phyloP scores from a whole-genome alignment of 2,888 invertebrate species.

The Lepidocyrtoides sp. region DNA sequence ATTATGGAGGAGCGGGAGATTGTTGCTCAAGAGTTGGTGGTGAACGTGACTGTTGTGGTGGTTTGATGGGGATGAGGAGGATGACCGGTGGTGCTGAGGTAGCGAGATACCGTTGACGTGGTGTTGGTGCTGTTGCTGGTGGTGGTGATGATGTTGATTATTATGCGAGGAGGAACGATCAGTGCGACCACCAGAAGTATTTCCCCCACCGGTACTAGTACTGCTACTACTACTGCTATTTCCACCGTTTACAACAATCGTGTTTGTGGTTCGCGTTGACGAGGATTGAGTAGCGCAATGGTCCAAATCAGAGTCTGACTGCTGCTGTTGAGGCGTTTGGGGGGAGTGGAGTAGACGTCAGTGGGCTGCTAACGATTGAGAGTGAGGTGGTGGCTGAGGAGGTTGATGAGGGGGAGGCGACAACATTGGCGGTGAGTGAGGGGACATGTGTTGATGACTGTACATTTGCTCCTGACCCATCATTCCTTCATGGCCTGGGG shows the following conservation, averaged over 20 bases:
- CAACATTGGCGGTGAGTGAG: constrained; percentile 92
- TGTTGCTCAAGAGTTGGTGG: constrained; percentile 50
- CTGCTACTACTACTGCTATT: constrained; percentile 35
- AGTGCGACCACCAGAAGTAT: constrained; percentile 39
- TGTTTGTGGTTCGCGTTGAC: constrained; percentile 56
- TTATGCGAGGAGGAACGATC: constrained; percentile 73
- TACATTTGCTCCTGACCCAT: constrained; percentile 90
- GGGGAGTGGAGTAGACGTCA: constrained; percentile 87
- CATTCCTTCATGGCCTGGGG: constrained; percentile 90
- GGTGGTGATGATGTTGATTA: constrained; percentile 57
- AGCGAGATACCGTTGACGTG: constrained; percentile 4
- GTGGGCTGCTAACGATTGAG: constrained; percentile 90
- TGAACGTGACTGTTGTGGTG: constrained; percentile 50
- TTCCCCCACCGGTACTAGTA: constrained; percentile 1
- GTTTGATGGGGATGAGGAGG: constrained; percentile 59
- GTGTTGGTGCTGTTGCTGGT: constrained; percentile 12
- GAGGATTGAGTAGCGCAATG: constrained; percentile 70
- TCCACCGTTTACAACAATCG: constrained; percentile 59
- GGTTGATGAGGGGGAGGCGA: constrained; percentile 88
- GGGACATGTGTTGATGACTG: constrained; percentile 89
- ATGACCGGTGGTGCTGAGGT: constrained; percentile 62
- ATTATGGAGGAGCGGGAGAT: constrained; percentile 63
- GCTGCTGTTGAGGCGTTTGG: constrained; percentile 76
- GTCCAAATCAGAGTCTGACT: constrained; percentile 77
- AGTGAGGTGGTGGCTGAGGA: constrained; percentile 89